phyloP scores from a whole-genome alignment of 2,797 vertebrate genomes.

The Oreonectes daqikongensis region DNA sequence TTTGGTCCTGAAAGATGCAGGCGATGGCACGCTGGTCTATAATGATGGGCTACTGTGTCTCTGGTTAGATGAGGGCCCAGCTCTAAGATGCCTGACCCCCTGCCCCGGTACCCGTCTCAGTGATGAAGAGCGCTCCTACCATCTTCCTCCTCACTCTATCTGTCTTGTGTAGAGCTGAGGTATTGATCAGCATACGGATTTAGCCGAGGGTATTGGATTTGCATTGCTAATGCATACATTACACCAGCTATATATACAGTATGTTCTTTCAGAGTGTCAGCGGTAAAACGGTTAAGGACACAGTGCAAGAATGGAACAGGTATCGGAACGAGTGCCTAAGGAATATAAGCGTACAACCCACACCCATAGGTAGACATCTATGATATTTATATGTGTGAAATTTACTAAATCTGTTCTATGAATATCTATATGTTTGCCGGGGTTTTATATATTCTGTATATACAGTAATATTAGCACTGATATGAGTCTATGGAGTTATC shows the following conservation, averaged over 20 bases:
- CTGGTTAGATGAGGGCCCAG: constrained; percentile 35
- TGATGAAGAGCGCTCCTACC: constrained; percentile 60
- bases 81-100: constrained; percentile 51
- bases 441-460: no score
- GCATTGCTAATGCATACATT: neutral
- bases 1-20: constrained; percentile 21
- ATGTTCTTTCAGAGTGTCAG: constrained; percentile 55
- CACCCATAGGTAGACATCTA: constrained; percentile 55
- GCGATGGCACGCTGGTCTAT: constrained; percentile 15
- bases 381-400: no score
- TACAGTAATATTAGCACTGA: neutral
- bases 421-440: no score
- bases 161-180: constrained; percentile 58
- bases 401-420: no score
- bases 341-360: constrained; percentile 57
- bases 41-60: constrained; percentile 37
- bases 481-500: no score
- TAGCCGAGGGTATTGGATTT: neutral
- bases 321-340: constrained; percentile 64
- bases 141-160: constrained; percentile 60
- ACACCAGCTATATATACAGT: neutral
- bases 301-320: constrained; percentile 58
- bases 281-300: constrained; percentile 56
- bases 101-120: constrained; percentile 44
- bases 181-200: constrained; percentile 31